Evolutionary conservation across 2,888 invertebrate species (phyloP).

Genomic region (Harpalus rubripes): DNA sequence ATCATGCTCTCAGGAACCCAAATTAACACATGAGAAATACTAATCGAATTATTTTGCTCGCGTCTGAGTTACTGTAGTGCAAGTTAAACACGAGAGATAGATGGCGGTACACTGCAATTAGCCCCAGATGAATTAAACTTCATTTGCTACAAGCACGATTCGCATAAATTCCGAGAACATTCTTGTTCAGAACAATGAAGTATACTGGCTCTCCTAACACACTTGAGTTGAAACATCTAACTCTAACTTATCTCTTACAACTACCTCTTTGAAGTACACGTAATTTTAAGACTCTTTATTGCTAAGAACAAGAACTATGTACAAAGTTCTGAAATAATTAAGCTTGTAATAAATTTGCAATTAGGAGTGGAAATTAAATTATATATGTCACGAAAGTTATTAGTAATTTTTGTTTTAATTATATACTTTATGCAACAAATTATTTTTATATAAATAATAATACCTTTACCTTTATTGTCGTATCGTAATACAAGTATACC

Average conservation of each 20-base stretch:
- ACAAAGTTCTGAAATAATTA: constrained; percentile 17
- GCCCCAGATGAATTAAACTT: constrained; percentile 45
- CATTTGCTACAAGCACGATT: constrained; percentile 39
- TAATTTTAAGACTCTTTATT: constrained; percentile 3
- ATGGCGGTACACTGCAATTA: constrained; percentile 19
- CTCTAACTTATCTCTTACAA: constrained; percentile 14
- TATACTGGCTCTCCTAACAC: not conserved
- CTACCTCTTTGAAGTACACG: not conserved
- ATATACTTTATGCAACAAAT: not conserved
- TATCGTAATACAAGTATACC: too few relatives aligned
- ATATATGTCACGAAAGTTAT: not conserved
- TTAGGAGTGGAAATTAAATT: constrained; percentile 1
- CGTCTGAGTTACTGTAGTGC: not conserved
- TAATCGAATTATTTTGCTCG: constrained; percentile 36
- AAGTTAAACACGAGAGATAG: constrained; percentile 43
- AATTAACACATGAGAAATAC: not conserved
- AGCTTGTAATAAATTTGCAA: constrained; percentile 9
- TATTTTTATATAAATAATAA: not conserved
- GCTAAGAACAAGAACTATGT: not conserved
- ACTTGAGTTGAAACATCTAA: constrained; percentile 9
- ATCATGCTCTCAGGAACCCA: too few relatives aligned
- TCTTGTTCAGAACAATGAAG: constrained; percentile 26
- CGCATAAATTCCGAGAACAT: constrained; percentile 28
- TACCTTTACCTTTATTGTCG: too few relatives aligned
- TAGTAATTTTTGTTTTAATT: not conserved